phyloP scores from a whole-genome alignment of 1,140 invertebrate genomes.

The Globodera ellingtonae region DNA sequence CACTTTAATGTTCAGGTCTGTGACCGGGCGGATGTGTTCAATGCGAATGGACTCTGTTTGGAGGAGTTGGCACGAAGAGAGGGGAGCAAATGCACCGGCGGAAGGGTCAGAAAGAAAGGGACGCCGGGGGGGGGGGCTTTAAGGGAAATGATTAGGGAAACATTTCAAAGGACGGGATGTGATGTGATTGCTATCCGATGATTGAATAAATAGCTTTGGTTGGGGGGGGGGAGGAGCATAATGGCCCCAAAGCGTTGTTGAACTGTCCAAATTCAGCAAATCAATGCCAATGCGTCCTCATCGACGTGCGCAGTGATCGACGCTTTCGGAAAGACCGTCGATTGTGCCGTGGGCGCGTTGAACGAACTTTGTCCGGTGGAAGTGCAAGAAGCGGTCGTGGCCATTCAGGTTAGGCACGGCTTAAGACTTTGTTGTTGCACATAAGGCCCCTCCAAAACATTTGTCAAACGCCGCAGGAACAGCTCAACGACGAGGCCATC shows the following conservation, averaged over 20 bases:
- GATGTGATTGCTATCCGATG: no score
- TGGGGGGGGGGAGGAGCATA: background rate
- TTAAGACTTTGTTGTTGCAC: no score
- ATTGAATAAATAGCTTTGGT: no score
- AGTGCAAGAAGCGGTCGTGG: conserved; percentile 58
- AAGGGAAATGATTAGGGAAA: no score
- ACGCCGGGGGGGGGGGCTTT: no score
- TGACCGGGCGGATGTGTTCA: conserved; percentile 10
- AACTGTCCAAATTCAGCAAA: conserved; percentile 45
- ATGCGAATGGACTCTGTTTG: conserved; percentile 11
- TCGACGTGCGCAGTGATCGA: conserved; percentile 54
- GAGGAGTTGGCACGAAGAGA: conserved; percentile 27
- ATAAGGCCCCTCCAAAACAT: background rate
- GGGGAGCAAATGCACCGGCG: conserved; percentile 15
- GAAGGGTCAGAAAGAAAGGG: conserved; percentile 26
- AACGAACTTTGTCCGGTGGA: conserved; percentile 59
- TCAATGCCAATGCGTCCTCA: conserved; percentile 37
- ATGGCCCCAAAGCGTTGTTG: conserved; percentile 16
- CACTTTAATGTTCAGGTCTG: conserved; percentile 15
- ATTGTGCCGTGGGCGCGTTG: conserved; percentile 53
- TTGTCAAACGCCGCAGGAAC: conserved; percentile 32
- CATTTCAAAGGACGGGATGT: no score
- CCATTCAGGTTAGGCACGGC: conserved; percentile 46
- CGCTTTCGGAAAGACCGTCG: conserved; percentile 58
- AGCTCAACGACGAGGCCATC: conserved; percentile 62